Base-by-base conservation (phyloP, 1,140 invertebrate species). In the Sminthurides bifidus region DNA sequence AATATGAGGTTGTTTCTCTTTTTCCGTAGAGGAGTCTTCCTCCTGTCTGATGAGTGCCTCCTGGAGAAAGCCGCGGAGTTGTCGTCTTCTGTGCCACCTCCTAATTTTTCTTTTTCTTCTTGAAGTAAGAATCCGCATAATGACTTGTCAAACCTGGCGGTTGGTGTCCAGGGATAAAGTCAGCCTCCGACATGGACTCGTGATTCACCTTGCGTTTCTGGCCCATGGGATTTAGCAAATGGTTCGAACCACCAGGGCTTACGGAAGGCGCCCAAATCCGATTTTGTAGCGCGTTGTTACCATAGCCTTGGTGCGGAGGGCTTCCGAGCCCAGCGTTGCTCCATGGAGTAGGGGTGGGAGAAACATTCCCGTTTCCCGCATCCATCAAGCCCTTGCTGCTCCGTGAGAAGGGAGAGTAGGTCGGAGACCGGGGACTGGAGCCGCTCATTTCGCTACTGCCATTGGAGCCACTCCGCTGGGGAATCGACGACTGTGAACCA, bases 121-220 rank as follows among this genome's bases (percentile, higher is more conserved):
- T 73, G 52, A 72, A 70, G 58, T 77, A 77, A 0, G 74, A 75
- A 56, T 77, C 75, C 8, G 75, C 73, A 66, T 79, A 79, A 61
- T 79, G 77, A 21, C 74, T 76, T 3, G 76, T 75, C 4, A 78
- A 65, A 1, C 76, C 76, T 63, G 77, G 76, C 15, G 76, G 77
- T 66, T 76, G 76, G 56, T 77, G 76, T n/a, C 76, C 75, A 12
- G 59, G 29, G 17, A 64, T 46, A 40, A 65, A 61, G 4, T 61
- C 63, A 14, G 44, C 23, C 17, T 65, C 59, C 19, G 48, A 6
- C 46, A 52, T 38, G 1, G 43, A 37, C 38, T 65, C 59, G 46
- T 73, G 69, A 43, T 71, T 70, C 46, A 70, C 70, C 38, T 72
- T 73, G 30, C 77, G 66, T 57, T 79, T 79, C 57, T 74, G 72